Evolutionary conservation across 2,113 vertebrate genomes (phyloP).

Genomic region (Spilogale gracilis): DNA sequence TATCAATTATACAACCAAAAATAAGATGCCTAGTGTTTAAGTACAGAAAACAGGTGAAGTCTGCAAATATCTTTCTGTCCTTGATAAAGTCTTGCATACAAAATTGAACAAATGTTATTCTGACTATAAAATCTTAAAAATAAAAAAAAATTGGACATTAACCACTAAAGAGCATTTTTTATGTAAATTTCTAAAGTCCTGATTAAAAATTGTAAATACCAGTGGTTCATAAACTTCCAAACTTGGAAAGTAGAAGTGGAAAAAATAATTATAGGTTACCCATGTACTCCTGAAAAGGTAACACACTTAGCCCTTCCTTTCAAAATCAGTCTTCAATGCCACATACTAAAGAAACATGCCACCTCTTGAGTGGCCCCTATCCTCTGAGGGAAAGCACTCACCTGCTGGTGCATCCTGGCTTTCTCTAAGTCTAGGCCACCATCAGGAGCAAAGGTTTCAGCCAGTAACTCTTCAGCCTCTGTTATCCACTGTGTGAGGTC

Average conservation of each 20-base stretch:
- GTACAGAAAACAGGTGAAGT: neutral
- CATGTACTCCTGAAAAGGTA: neutral
- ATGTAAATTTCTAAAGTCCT: conserved; percentile 27
- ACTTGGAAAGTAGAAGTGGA: neutral
- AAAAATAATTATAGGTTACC: neutral
- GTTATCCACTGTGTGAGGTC: conserved; percentile 94
- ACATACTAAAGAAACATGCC: neutral
- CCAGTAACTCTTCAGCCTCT: conserved; percentile 91
- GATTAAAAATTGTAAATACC: neutral
- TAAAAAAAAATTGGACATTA: neutral
- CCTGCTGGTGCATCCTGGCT: conserved; percentile 91
- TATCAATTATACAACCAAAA: conserved; percentile 18
- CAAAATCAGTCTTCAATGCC: neutral
- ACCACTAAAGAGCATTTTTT: neutral
- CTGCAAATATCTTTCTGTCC: neutral
- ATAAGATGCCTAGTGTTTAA: neutral
- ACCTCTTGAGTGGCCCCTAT: neutral
- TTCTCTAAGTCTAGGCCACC: conserved; percentile 90
- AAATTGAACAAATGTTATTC: conserved; percentile 11
- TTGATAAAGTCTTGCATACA: neutral
- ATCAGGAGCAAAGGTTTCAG: conserved; percentile 85
- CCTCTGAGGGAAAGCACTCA: conserved; percentile 75
- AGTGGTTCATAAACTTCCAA: neutral
- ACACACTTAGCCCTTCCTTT: neutral
- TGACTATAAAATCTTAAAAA: conserved; percentile 28